Evolutionary conservation across 2,113 vertebrate genomes (phyloP).

Genomic region (Desmodus rotundus): DNA sequence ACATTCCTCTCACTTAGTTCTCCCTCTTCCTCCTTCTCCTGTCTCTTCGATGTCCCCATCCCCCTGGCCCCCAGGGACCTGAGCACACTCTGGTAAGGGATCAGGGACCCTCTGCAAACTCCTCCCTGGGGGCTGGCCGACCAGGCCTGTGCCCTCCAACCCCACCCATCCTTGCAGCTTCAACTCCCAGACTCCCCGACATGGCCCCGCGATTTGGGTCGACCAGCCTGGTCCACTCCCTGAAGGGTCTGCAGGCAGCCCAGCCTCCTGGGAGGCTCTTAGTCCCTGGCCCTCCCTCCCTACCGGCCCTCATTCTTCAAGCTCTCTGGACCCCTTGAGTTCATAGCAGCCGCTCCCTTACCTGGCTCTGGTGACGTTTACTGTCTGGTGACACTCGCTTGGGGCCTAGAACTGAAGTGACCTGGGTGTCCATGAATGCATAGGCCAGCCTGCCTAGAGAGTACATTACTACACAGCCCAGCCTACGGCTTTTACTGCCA

Average conservation of each 20-base stretch:
- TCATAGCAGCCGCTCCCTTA: neutral
- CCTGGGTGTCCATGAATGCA: neutral
- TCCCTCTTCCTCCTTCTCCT: neutral
- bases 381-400: neutral
- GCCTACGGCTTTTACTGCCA: neutral
- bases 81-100: neutral
- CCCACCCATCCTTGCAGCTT: neutral
- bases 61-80: neutral
- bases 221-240: fast-evolving
- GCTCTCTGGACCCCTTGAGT: fast-evolving
- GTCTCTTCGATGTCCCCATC: neutral
- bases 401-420: neutral
- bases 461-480: neutral
- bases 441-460: neutral
- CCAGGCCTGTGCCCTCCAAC: neutral
- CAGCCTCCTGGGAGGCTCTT: neutral
- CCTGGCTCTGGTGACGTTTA: neutral
- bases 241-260: neutral
- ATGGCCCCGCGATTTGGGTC: fast-evolving
- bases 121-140: neutral
- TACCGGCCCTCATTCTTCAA: neutral
- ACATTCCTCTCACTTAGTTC: fast-evolving
- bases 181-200: fast-evolving
- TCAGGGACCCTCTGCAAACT: neutral
- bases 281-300: neutral